A percentile compares a stretch with the other conserved stretches of the same genome.
phyloP scores from a whole-genome alignment of 2,797 vertebrate genomes.

The Coracias cyanogaster region DNA sequence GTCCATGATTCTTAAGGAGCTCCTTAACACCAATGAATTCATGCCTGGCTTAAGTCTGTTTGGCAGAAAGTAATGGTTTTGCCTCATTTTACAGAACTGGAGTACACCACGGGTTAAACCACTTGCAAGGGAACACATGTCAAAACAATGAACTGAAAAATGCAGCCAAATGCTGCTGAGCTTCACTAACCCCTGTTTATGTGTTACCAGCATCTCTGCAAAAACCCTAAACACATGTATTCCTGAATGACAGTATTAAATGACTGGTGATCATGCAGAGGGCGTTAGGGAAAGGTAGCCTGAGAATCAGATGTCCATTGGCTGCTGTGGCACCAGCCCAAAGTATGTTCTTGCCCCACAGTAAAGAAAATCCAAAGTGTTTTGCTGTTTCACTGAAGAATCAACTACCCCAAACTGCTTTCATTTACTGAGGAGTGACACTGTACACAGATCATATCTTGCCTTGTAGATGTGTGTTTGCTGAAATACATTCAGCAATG shows the following conservation, averaged over 20 bases:
- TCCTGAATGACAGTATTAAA: background rate
- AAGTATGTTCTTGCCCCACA: background rate
- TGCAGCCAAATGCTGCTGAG: background rate
- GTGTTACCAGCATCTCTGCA: background rate
- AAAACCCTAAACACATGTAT: background rate
- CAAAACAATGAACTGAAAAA: slow-evolving; percentile 11
- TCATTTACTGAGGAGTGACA: background rate
- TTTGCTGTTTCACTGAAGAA: background rate
- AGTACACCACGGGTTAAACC: background rate
- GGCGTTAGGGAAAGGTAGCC: background rate
- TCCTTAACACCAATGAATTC: background rate
- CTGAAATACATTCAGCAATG: background rate
- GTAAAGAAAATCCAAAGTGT: background rate
- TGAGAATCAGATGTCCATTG: background rate
- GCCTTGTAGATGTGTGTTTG: background rate
- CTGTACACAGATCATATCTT: background rate
- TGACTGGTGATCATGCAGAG: background rate
- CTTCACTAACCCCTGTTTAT: background rate
- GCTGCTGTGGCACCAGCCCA: background rate
- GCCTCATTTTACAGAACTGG: background rate
- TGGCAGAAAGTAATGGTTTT: background rate
- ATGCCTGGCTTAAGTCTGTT: background rate
- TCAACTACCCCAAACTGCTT: background rate
- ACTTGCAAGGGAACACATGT: background rate
- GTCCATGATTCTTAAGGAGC: background rate